phyloP scores from a whole-genome alignment of 1,140 invertebrate genomes.

The Drosophila truncata region DNA sequence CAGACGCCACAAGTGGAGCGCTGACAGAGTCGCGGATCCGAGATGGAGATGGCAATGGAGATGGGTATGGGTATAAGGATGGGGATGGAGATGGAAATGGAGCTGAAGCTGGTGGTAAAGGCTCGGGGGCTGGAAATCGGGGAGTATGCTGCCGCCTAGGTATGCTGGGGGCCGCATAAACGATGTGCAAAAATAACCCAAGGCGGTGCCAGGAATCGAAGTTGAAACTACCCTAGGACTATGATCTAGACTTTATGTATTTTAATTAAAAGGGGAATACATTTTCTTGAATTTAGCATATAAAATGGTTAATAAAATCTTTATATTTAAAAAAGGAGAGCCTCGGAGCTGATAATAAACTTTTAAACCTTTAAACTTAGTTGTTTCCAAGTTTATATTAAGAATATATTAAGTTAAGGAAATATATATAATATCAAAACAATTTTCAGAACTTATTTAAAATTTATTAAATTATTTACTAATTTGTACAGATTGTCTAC shows the following conservation, averaged over 20 bases:
- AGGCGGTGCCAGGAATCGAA: constrained; percentile 19
- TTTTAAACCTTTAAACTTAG: too few relatives aligned
- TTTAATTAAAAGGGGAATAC: background rate
- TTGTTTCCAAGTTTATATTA: background rate
- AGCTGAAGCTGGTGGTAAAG: constrained; percentile 11
- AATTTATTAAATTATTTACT: background rate
- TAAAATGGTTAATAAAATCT: too few relatives aligned
- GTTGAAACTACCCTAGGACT: constrained; percentile 22
- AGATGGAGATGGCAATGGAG: constrained; percentile 40
- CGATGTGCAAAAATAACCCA: constrained; percentile 62
- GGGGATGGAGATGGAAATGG: constrained; percentile 14
- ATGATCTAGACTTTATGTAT: background rate
- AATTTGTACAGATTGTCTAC: background rate
- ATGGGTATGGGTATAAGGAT: constrained; percentile 4
- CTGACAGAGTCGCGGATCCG: constrained; percentile 64
- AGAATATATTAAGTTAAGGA: background rate
- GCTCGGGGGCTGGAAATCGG: constrained; percentile 8
- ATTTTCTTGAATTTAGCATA: too few relatives aligned
- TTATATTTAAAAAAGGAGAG: too few relatives aligned
- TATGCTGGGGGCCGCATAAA: constrained; percentile 70
- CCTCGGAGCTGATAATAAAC: too few relatives aligned
- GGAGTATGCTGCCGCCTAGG: constrained; percentile 52
- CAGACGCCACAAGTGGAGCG: constrained; percentile 69
- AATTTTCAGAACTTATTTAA: background rate
- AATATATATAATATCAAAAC: fast-evolving